These are phyloP conservation scores for Thymallus thymallus DNA, from an alignment of 2,113 vertebrate species.

Conservation along the genomic window DNA sequence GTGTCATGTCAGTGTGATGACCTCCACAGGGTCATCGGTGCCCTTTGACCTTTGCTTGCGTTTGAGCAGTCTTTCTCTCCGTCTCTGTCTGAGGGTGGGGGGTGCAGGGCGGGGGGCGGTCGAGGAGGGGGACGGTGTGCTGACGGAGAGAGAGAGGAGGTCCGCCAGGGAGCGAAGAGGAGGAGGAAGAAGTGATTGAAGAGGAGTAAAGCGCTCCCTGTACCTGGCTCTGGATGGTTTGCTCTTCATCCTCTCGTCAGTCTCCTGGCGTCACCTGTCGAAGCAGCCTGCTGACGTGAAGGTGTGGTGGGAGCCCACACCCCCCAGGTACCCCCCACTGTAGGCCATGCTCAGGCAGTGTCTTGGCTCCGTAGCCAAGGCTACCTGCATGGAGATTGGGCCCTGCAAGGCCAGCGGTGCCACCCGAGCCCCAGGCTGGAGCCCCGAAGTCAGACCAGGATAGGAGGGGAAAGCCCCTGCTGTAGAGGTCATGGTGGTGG, in stretches of 20 bases:
- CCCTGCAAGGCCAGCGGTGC: constrained; percentile 66
- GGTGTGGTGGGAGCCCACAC: constrained; percentile 59
- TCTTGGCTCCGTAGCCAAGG: constrained; percentile 72
- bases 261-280: constrained; percentile 81
- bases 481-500: constrained; percentile 50
- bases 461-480: constrained; percentile 61
- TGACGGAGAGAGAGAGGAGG: constrained; percentile 67
- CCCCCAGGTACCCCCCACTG: constrained; percentile 76
- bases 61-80: constrained; percentile 54
- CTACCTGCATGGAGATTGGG: constrained; percentile 79
- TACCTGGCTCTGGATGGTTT: constrained; percentile 14
- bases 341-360: constrained; percentile 74
- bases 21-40: constrained; percentile 60
- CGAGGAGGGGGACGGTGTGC: constrained; percentile 37
- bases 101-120: constrained; percentile 11
- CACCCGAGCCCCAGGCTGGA: constrained; percentile 60
- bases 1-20: constrained; percentile 70
- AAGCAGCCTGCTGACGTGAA: constrained; percentile 74
- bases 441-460: constrained; percentile 62
- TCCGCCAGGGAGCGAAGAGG: constrained; percentile 48
- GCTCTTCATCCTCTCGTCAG: constrained; percentile 61
- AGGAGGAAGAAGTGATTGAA: constrained; percentile 47
- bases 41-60: constrained; percentile 66
- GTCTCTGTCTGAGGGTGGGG: constrained; percentile 40
- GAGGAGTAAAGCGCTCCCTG: constrained; percentile 46